phyloP scores from a whole-genome alignment of 1,140 invertebrate genomes.

The Trichomalopsis sarcophagae region DNA sequence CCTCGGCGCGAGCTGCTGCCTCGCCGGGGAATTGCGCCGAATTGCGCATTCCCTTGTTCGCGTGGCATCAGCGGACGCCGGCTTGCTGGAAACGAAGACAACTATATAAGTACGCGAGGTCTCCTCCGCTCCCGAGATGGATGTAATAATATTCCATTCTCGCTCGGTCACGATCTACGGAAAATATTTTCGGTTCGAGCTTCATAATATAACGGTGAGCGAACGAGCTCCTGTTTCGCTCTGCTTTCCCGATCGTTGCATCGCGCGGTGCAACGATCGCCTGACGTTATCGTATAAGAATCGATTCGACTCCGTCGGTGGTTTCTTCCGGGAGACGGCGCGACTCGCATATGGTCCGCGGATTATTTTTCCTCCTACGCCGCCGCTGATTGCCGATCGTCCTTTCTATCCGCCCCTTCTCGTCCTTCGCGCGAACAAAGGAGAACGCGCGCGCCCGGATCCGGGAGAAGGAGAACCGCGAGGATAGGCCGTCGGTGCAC shows the following conservation, averaged over 20 bases:
- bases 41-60: slow-evolving; percentile 55
- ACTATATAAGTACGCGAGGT: background rate
- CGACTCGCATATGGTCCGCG: background rate
- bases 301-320: background rate
- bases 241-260: too few species aligned
- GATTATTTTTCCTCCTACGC: background rate
- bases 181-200: too few species aligned
- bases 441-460: slow-evolving; percentile 11
- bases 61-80: slow-evolving; percentile 36
- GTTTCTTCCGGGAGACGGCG: too few species aligned
- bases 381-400: background rate
- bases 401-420: background rate
- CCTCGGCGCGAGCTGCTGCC: slow-evolving; percentile 54
- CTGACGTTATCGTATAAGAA: too few species aligned
- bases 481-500: background rate
- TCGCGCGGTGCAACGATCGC: too few species aligned
- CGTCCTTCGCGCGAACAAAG: slow-evolving; percentile 12
- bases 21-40: slow-evolving; percentile 62
- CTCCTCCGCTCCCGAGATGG: too few species aligned
- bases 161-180: too few species aligned
- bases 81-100: slow-evolving; percentile 18
- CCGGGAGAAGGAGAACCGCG: background rate
- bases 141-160: too few species aligned
- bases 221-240: too few species aligned
- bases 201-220: too few species aligned